phyloP scores from a whole-genome alignment of 2,113 vertebrate genomes.

The Sardina pilchardus region DNA sequence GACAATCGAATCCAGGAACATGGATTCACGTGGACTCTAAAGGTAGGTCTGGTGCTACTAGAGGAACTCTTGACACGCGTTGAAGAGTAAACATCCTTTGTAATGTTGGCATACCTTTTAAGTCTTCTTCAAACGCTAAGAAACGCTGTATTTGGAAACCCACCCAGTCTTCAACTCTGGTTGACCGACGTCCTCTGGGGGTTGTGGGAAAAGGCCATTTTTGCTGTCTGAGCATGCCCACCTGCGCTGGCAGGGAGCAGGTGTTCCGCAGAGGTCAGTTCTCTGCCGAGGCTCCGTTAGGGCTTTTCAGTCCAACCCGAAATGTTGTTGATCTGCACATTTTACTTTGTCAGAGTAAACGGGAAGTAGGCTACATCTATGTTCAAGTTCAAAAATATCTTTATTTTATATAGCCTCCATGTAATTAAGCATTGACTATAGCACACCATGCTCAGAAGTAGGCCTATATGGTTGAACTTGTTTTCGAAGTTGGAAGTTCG shows the following conservation, averaged over 20 bases:
- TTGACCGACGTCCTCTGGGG: not conserved
- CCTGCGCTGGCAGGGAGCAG: slow-evolving; percentile 59
- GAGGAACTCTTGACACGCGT: too few relatives aligned
- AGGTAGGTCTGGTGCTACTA: too few relatives aligned
- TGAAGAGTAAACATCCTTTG: too few relatives aligned
- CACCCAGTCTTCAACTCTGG: not conserved
- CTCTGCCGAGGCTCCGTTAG: slow-evolving; percentile 13
- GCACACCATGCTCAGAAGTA: not conserved
- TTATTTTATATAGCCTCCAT: not conserved
- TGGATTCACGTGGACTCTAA: too few relatives aligned
- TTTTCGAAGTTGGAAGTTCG: not conserved
- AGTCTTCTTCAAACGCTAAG: too few relatives aligned
- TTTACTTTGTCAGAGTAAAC: not conserved
- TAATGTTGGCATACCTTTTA: too few relatives aligned
- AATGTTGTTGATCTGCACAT: not conserved
- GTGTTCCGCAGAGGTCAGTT: slow-evolving; percentile 52
- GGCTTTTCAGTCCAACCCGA: not conserved
- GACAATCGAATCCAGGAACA: too few relatives aligned
- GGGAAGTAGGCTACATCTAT: slow-evolving; percentile 13
- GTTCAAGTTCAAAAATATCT: not conserved
- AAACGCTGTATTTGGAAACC: too few relatives aligned
- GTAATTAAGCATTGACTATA: not conserved
- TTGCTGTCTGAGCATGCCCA: slow-evolving; percentile 39
- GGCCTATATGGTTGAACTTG: not conserved
- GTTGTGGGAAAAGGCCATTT: slow-evolving; percentile 33